Evolutionary conservation across 2,797 vertebrate species (phyloP).

Genomic region (Pitangus sulphuratus): DNA sequence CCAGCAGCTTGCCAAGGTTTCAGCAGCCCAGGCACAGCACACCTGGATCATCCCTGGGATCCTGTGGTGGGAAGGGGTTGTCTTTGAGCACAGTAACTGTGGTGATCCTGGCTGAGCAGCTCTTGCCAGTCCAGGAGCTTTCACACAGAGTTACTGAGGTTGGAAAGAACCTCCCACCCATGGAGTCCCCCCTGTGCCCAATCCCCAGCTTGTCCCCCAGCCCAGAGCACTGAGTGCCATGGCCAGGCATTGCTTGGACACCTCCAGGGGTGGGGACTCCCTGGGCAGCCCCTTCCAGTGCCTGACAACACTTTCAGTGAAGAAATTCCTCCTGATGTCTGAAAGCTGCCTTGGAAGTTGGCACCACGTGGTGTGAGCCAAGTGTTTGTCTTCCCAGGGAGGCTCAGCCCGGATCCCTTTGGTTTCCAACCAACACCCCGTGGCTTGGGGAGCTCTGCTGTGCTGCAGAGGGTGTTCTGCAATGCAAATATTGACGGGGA

Average conservation of each 20-base stretch:
- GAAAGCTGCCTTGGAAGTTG: background rate
- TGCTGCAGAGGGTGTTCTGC: conserved; percentile 25
- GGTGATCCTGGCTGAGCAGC: background rate
- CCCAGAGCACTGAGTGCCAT: background rate
- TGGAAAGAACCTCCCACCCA: background rate
- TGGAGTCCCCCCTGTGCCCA: accelerated
- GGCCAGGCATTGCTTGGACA: accelerated
- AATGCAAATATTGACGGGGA: conserved; percentile 8
- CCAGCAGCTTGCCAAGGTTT: background rate
- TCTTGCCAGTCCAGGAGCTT: background rate
- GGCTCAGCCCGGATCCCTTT: background rate
- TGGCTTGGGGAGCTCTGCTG: background rate
- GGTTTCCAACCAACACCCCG: background rate
- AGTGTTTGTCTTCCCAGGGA: background rate
- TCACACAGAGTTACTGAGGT: accelerated
- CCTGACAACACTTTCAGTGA: background rate
- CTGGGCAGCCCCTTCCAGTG: accelerated
- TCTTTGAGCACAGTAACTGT: background rate
- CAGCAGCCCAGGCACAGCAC: background rate
- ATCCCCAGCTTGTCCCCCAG: background rate
- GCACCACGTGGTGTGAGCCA: background rate
- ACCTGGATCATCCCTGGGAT: accelerated
- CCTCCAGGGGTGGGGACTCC: background rate
- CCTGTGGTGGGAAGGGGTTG: background rate
- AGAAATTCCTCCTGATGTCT: background rate